phyloP scores from a whole-genome alignment of 2,888 invertebrate species.

The Tiphia femorata region DNA sequence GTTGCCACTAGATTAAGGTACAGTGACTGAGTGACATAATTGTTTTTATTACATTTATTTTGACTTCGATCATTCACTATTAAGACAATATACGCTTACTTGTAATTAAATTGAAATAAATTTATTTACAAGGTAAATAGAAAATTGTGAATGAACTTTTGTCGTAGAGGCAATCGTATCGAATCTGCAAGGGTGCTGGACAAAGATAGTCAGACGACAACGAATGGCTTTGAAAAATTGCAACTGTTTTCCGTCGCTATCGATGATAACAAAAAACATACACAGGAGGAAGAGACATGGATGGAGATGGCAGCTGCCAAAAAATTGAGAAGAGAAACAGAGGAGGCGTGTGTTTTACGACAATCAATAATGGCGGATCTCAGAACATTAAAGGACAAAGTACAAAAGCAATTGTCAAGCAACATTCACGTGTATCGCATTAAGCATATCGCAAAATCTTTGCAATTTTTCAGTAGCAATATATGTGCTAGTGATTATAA shows the following conservation, averaged over 20 bases:
- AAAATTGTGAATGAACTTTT: too few species aligned
- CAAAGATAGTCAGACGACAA: not conserved
- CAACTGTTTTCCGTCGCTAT: not conserved
- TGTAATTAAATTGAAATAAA: too few species aligned
- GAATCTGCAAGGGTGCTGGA: not conserved
- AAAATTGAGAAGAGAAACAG: constrained; percentile 36
- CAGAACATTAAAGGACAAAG: constrained; percentile 56
- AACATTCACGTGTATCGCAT: not conserved
- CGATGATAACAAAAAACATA: not conserved
- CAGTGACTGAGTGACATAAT: not conserved
- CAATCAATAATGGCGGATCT: constrained; percentile 63
- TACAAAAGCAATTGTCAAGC: constrained; percentile 10
- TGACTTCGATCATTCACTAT: not conserved
- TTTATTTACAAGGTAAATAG: too few species aligned
- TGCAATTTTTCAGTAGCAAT: too few species aligned
- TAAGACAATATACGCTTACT: too few species aligned
- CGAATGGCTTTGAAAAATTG: not conserved
- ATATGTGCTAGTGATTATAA: too few species aligned
- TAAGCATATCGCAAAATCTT: too few species aligned
- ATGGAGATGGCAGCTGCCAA: constrained; percentile 31
- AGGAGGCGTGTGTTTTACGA: constrained; percentile 54
- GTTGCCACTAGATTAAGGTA: constrained; percentile 45
- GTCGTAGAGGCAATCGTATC: too few species aligned
- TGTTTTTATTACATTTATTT: not conserved
- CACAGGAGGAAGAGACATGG: constrained; percentile 34